Percentiles rank a stretch among this genome's conserved stretches.
These are phyloP conservation scores for Pseudomugil gertrudae DNA, from an alignment of 2,797 vertebrate species.

Conservation along the genomic window DNA sequence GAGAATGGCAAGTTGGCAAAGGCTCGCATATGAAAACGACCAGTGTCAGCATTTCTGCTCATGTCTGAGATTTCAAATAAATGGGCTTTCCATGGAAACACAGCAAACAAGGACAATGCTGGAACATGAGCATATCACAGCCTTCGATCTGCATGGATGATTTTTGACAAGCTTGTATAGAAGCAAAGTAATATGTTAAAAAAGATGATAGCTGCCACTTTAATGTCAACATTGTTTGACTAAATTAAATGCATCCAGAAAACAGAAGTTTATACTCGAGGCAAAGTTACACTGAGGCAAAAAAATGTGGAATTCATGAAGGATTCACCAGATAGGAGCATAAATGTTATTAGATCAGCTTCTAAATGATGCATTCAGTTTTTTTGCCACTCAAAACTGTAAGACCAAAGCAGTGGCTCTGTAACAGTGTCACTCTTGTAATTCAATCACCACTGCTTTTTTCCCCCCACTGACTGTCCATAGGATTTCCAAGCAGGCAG, in stretches of 20 bases:
- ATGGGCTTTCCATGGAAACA: conserved; percentile 59
- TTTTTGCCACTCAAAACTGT: conserved; percentile 49
- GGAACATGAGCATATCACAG: conserved; percentile 33
- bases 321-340: conserved; percentile 2
- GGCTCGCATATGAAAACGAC: conserved; percentile 20
- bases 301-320: neutral
- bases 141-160: conserved; percentile 19
- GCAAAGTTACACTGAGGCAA: conserved; percentile 11
- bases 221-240: conserved; percentile 12
- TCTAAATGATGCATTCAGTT: conserved; percentile 31
- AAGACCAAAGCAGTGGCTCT: conserved; percentile 42
- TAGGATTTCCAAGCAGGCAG: conserved; percentile 75
- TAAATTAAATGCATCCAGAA: conserved; percentile 8
- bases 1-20: conserved; percentile 68
- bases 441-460: conserved; percentile 56
- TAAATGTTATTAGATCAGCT: conserved; percentile 14
- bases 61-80: conserved; percentile 54
- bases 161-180: conserved; percentile 38
- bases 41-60: conserved; percentile 42
- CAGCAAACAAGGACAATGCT: conserved; percentile 37
- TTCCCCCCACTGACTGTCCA: conserved; percentile 58
- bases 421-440: conserved; percentile 60
- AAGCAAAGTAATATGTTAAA: conserved; percentile 23
- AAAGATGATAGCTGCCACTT: neutral
- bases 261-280: neutral